These are phyloP conservation scores for Hirtodrosophila histrioides DNA, from an alignment of 2,888 invertebrate genomes.

Conservation along the genomic window DNA sequence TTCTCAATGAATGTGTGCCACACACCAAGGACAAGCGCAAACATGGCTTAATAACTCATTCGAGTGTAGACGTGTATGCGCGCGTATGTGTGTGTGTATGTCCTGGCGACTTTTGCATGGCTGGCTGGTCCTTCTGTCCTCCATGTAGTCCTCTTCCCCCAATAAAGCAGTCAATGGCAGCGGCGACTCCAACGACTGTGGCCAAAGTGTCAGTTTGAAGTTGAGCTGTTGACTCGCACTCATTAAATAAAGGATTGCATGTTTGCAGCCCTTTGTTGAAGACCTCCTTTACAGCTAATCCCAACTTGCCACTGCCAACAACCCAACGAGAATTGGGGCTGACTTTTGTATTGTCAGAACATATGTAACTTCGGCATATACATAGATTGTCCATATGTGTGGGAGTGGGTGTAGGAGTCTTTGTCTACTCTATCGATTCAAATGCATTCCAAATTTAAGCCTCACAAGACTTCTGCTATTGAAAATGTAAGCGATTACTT, in stretches of 20 bases:
- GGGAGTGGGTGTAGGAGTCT: neutral
- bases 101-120: constrained; percentile 46
- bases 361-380: constrained; percentile 19
- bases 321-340: constrained; percentile 24
- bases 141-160: constrained; percentile 2
- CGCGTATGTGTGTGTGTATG: constrained; percentile 12
- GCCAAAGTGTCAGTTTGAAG: constrained; percentile 72
- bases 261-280: constrained; percentile 71
- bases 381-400: neutral
- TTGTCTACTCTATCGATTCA: constrained; percentile 28
- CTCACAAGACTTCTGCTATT: constrained; percentile 53
- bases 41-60: constrained; percentile 77
- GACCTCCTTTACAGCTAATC: constrained; percentile 42
- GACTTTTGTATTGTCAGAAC: constrained; percentile 37
- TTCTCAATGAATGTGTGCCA: constrained; percentile 70
- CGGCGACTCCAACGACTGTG: constrained; percentile 30
- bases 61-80: constrained; percentile 34
- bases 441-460: constrained; percentile 55
- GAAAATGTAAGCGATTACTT: constrained; percentile 51
- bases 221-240: constrained; percentile 76
- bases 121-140: constrained; percentile 28
- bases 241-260: constrained; percentile 78
- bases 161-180: constrained; percentile 56
- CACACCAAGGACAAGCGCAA: constrained; percentile 61
- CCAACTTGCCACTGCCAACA: constrained; percentile 32